A percentile compares a stretch with the other conserved stretches of the same genome.
phyloP scores from a whole-genome alignment of 2,113 vertebrate genomes.

The Ammodramus savannarum region DNA sequence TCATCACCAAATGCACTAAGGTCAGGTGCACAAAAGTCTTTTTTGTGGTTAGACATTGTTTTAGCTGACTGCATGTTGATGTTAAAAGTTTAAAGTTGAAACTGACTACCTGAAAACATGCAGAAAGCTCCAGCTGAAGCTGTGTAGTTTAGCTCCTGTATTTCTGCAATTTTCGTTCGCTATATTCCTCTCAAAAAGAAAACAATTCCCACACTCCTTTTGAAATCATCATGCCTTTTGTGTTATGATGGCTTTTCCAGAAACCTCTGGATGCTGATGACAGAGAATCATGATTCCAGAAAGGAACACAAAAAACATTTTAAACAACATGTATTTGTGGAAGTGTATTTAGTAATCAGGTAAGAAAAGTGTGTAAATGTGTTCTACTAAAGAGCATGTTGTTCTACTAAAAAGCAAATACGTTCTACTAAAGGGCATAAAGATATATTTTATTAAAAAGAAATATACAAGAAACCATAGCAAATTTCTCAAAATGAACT shows the following conservation, averaged over 20 bases:
- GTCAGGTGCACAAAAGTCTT: not conserved
- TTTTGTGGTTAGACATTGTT: not conserved
- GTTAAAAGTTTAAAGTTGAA: not conserved
- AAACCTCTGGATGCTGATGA: not conserved
- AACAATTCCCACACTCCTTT: not conserved
- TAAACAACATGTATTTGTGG: not conserved
- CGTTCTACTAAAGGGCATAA: not conserved
- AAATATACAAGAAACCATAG: not conserved
- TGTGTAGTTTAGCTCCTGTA: not conserved
- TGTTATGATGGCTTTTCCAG: constrained; percentile 32
- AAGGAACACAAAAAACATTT: not conserved
- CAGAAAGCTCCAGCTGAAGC: not conserved
- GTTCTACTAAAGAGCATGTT: not conserved
- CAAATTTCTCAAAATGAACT: not conserved
- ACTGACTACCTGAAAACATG: not conserved
- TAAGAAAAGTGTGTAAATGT: not conserved
- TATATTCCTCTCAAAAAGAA: not conserved
- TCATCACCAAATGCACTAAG: not conserved
- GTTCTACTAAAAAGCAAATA: not conserved
- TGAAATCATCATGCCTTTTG: not conserved
- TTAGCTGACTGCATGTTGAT: not conserved
- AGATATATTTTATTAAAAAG: not conserved
- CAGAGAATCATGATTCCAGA: not conserved
- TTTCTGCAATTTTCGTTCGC: not conserved
- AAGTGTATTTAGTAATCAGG: not conserved